Base-by-base conservation (phyloP, 2,113 vertebrate species). In the Brachyhypopomus gauderio region DNA sequence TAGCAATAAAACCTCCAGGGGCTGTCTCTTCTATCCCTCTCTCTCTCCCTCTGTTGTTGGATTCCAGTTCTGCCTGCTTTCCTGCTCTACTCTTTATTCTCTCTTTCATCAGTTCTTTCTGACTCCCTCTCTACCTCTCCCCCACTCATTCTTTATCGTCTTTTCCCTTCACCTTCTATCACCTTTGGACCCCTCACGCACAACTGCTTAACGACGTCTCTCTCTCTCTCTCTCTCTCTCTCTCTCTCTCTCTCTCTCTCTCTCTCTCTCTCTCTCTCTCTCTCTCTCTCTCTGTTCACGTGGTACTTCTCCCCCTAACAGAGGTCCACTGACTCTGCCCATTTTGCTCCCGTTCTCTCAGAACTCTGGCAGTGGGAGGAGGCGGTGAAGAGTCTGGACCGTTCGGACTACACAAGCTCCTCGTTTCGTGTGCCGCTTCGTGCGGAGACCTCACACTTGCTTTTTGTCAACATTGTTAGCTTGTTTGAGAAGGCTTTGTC, bases 381-480 rank as follows among this genome's bases (percentile, higher is more conserved):
- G 58, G 73, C 63, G 71, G 20, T 30, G 38, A 52, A 48, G 67
- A 71, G 11, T 72, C 45, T 0, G 67, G 55, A 48, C 75, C 73
- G 78, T 83, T 67, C 59, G 79, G 71, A 78, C 45, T 59, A 36
- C 55, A 11, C 23, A 52, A 60, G 74, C 22, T 36, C 71, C 72
- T 80, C 55, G 72, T 77, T 85, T 73, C 38, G 79, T 67, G 64
- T 85, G 73, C 30, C 58, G 59, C 75, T 82, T 62, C 6, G 19
- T 17, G 58, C 22, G n/a, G 14, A 81, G 48, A 27, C 30, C 36
- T 74, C 60, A 78, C 60, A 78, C 58, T 38, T 72, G 27, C 81
- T 78, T 83, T 83, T 34, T 79, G 60, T 73, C 60, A 79, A 48
- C 74, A 8, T 79, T 83, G 72, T 83, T 77, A 73, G 75, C 74